A percentile compares a stretch with the other conserved stretches of the same genome.
These are phyloP conservation scores for Alectura lathami DNA, from an alignment of 2,113 vertebrate species.

Conservation along the genomic window DNA sequence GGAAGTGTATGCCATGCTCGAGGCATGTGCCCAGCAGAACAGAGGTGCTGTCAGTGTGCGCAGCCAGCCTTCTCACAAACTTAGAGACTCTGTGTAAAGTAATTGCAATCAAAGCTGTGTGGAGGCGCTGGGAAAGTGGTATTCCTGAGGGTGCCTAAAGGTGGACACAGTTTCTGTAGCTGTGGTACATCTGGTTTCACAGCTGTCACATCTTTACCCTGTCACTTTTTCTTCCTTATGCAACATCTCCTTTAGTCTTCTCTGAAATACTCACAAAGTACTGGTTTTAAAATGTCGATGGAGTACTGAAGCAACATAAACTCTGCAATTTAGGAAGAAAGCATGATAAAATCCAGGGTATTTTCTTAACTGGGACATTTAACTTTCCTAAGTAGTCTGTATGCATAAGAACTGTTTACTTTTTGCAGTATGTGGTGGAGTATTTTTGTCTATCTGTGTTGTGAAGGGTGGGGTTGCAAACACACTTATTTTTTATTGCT, in stretches of 20 bases:
- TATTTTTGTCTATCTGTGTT: not conserved
- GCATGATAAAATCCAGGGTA: not conserved
- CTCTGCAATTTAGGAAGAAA: not conserved
- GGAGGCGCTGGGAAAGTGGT: not conserved
- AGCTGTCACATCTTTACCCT: not conserved
- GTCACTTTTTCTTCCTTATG: not conserved
- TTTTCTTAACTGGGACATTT: not conserved
- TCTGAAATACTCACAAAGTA: not conserved
- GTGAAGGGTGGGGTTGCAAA: not conserved
- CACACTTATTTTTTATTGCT: not conserved
- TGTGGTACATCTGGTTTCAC: not conserved
- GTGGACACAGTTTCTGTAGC: not conserved
- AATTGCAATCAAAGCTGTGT: not conserved
- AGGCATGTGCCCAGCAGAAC: not conserved
- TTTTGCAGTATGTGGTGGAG: rapidly evolving
- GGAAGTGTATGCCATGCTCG: rapidly evolving
- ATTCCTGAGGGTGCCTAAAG: not conserved
- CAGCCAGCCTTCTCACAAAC: rapidly evolving
- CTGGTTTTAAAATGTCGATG: not conserved
- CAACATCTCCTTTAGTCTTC: not conserved
- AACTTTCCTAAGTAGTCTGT: not conserved
- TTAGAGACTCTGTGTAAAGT: not conserved
- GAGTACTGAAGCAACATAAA: not conserved
- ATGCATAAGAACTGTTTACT: not conserved
- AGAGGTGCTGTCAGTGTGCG: rapidly evolving